These are phyloP conservation scores for Heteromurus nitidus DNA, from an alignment of 2,888 invertebrate genomes.

Conservation along the genomic window DNA sequence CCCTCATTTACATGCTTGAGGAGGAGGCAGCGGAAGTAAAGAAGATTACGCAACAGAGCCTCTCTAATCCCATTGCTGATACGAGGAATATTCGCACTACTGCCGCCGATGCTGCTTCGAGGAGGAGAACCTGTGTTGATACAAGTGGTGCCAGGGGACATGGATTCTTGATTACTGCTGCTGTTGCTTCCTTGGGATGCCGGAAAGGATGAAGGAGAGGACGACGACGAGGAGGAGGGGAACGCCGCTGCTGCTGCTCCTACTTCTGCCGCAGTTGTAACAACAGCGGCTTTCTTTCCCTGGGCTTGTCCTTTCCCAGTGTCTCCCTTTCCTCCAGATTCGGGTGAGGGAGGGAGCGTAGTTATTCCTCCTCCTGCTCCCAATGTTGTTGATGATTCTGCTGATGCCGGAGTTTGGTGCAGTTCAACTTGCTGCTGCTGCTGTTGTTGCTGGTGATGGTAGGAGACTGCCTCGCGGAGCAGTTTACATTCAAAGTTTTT, in stretches of 20 bases:
- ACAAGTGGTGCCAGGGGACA: slow-evolving; percentile 64
- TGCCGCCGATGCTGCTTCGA: background rate
- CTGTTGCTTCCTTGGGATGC: slow-evolving; percentile 39
- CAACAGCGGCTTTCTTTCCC: slow-evolving; percentile 22
- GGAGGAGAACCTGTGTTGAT: slow-evolving; percentile 50
- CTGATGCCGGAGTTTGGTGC: slow-evolving; percentile 35
- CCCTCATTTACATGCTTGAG: slow-evolving; percentile 79
- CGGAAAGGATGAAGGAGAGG: slow-evolving; percentile 19
- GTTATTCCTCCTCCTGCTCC: slow-evolving; percentile 1
- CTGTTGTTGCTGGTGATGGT: slow-evolving; percentile 5
- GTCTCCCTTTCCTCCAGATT: slow-evolving; percentile 22
- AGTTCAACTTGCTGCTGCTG: slow-evolving; percentile 39
- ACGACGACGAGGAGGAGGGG: slow-evolving; percentile 28
- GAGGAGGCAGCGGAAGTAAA: slow-evolving; percentile 80
- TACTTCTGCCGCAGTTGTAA: slow-evolving; percentile 19
- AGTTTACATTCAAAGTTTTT: slow-evolving; percentile 72
- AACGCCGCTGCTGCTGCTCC: background rate
- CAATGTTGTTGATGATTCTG: slow-evolving; percentile 19
- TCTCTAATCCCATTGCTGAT: slow-evolving; percentile 63
- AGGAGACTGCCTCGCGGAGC: slow-evolving; percentile 62
- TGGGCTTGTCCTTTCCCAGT: slow-evolving; percentile 3
- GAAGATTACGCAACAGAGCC: slow-evolving; percentile 66
- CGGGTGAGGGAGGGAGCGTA: background rate
- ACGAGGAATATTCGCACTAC: slow-evolving; percentile 50
- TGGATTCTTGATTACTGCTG: slow-evolving; percentile 56